Evolutionary conservation across 1,140 invertebrate genomes (phyloP), one percentile per base, ranked within the genome.

Genomic region (Helicoverpa zea): DNA sequence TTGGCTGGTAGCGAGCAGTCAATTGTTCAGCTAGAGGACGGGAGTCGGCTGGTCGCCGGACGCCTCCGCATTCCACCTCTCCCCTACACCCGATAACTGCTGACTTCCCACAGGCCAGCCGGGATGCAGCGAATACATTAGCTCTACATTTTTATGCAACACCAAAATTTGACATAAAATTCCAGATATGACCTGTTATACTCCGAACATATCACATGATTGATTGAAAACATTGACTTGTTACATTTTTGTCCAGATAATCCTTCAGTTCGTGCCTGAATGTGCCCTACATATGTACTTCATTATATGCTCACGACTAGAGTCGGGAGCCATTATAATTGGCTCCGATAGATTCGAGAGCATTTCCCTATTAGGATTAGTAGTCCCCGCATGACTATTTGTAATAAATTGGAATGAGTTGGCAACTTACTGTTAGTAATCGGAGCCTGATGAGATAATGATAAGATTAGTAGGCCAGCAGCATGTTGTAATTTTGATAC

Each of bases 61-160:
- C 85, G 88, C 70, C 87, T 83, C 79, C 86, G 88, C 88, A 88
- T 89, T 86, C 89, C 87, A 82, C 43, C 64, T 79, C 82, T 83
- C 85, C 86, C 86, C 82, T 83, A 77, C 49, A 51, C 47, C 74
- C 23, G 35, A 78, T 90, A 90, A 90, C 88, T 82, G 83, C 73
- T 81, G 74, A 87, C 86, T 87, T 90, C 89, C 89, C 84, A 52
- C 70, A 77, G 75, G 75, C 61, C 23, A 66, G 75, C 49, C 75
- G 49, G 59, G 43, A 76, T 63, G 58, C 35, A 76, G 18, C 16
- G 4, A 52, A 52, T 30, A 64, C 29, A 43, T 18, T 58, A 18
- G 16, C 56, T 30, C 23, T 63, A 16, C 16, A 61, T 61, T 61
- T 29, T 29, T 29, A 63, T 10, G 23, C 13, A 52, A 30, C 5